Percentiles rank a stretch among this genome's conserved stretches.
phyloP scores from a whole-genome alignment of 2,797 vertebrate species.

The Molossus alvarezi region DNA sequence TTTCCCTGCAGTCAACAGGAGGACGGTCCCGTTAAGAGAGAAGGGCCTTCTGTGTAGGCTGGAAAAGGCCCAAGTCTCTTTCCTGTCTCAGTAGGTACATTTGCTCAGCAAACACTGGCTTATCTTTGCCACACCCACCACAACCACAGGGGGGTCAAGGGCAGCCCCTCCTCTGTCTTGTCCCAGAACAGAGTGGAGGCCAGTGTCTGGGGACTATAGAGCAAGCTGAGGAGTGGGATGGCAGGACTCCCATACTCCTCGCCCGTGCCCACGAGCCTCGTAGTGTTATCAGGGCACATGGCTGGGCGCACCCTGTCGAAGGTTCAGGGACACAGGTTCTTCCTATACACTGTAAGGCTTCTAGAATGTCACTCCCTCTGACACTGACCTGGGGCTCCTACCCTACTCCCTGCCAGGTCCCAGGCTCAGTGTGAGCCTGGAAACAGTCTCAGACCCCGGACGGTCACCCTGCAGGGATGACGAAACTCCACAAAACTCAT shows the following conservation, averaged over 20 bases:
- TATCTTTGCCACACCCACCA: not conserved
- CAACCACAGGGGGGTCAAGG: not conserved
- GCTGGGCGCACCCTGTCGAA: not conserved
- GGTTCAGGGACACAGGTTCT: not conserved
- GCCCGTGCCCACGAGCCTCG: too few relatives aligned
- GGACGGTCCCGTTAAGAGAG: not conserved
- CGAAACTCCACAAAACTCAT: not conserved
- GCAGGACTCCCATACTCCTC: not conserved
- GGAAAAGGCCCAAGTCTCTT: not conserved
- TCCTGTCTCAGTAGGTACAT: not conserved
- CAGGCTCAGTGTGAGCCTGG: not conserved
- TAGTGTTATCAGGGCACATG: not conserved
- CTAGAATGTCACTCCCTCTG: too few relatives aligned
- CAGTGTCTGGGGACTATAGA: not conserved
- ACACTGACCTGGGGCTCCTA: not conserved
- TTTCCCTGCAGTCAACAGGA: not conserved
- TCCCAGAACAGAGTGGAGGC: not conserved
- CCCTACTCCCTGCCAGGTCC: not conserved
- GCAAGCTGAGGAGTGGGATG: not conserved
- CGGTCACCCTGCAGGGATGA: not conserved
- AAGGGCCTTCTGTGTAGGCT: not conserved
- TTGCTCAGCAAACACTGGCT: not conserved
- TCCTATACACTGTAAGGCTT: not conserved
- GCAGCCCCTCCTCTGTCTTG: not conserved
- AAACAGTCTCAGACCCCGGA: not conserved